Conservation (phyloP, 2,888 invertebrate genomes). For the Litoditis marina region DNA sequence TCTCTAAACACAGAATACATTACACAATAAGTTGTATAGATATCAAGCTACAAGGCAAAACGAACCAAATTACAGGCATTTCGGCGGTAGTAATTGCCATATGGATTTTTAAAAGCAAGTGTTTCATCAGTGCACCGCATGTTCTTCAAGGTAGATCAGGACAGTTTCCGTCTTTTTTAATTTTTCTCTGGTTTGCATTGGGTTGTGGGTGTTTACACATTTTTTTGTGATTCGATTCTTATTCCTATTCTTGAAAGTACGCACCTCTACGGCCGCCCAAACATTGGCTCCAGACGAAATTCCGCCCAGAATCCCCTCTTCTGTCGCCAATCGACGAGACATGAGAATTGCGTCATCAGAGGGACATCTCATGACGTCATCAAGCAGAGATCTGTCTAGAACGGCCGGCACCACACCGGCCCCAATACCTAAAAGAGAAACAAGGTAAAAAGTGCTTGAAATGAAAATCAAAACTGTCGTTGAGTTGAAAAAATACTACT, state of each 20-base stretch:
- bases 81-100: too few relatives aligned
- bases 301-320: conserved; percentile 42
- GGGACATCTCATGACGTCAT: conserved; percentile 28
- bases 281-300: conserved; percentile 49
- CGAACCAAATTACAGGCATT: too few relatives aligned
- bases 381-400: conserved; percentile 22
- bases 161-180: neutral
- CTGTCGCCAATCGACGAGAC: conserved; percentile 35
- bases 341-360: conserved; percentile 38
- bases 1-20: too few relatives aligned
- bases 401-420: conserved; percentile 38
- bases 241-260: too few relatives aligned
- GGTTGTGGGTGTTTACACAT: neutral
- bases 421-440: conserved; percentile 35
- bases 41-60: too few relatives aligned
- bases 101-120: too few relatives aligned
- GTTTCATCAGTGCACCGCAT: too few relatives aligned
- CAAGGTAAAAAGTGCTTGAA: too few relatives aligned
- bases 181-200: neutral
- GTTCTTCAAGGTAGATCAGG: neutral
- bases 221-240: neutral
- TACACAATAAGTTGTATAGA: too few relatives aligned
- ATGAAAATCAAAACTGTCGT: too few relatives aligned
- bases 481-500: too few relatives aligned
- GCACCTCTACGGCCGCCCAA: conserved; percentile 34